Evolutionary conservation across 2,113 vertebrate species (phyloP).

Genomic region (Pseudorasbora parva): DNA sequence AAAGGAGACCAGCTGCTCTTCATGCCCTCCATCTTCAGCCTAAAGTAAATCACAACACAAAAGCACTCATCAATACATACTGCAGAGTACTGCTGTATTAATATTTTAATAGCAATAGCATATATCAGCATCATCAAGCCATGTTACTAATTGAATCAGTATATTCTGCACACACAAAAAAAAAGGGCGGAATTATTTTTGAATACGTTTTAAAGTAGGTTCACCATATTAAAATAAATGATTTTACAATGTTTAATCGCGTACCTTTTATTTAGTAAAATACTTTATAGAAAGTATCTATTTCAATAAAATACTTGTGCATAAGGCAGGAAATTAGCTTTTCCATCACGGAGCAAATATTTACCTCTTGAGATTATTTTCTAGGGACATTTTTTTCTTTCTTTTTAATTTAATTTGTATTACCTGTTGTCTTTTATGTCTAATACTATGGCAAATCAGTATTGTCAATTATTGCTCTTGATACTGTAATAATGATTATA

Average conservation of each 20-base stretch:
- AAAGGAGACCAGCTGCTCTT: slow-evolving; percentile 93
- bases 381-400: too few relatives aligned
- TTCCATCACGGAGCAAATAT: too few relatives aligned
- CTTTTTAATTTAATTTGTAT: too few relatives aligned
- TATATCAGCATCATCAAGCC: neutral
- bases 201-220: neutral
- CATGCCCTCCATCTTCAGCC: slow-evolving; percentile 84
- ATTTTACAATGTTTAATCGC: neutral
- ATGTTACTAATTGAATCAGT: neutral
- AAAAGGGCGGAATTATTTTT: neutral
- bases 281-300: neutral
- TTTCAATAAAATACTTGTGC: neutral
- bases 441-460: too few relatives aligned
- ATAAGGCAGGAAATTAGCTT: neutral
- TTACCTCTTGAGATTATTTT: too few relatives aligned
- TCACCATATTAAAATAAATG: too few relatives aligned
- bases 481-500: too few relatives aligned
- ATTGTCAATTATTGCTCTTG: too few relatives aligned
- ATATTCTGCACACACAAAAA: neutral
- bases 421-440: too few relatives aligned
- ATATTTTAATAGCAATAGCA: neutral
- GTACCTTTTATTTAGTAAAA: neutral
- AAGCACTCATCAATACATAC: neutral
- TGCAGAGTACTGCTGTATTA: neutral
- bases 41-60: slow-evolving; percentile 57